Percentiles rank a stretch among this genome's conserved stretches.
Evolutionary conservation across 2,888 invertebrate species (phyloP).

Genomic region (Enoplolaimus lenunculus): DNA sequence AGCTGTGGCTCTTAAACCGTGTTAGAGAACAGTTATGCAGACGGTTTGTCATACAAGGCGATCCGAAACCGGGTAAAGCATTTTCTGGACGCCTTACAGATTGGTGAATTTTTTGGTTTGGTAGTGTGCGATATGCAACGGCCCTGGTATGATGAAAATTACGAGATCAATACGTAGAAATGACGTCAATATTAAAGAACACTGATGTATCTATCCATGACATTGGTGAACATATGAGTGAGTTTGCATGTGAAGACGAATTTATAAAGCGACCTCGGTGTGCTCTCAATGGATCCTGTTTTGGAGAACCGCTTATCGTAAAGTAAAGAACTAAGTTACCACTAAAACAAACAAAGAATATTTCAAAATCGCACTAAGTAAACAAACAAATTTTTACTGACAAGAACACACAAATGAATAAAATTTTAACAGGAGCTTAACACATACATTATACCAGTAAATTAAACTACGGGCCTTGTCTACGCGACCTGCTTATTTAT

Average conservation of each 20-base stretch:
- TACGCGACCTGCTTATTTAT: too few relatives aligned
- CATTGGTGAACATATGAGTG: conserved; percentile 2
- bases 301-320: too few relatives aligned
- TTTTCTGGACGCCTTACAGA: not conserved
- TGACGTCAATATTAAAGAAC: conserved; percentile 12
- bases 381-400: too few relatives aligned
- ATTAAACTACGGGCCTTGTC: too few relatives aligned
- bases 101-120: not conserved
- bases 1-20: not conserved
- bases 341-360: too few relatives aligned
- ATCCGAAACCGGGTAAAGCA: too few relatives aligned
- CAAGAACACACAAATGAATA: too few relatives aligned
- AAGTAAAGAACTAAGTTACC: too few relatives aligned
- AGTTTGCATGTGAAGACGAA: not conserved
- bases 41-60: not conserved
- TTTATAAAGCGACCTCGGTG: not conserved
- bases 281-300: not conserved
- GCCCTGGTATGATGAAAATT: not conserved
- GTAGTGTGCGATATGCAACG: not conserved
- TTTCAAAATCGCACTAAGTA: too few relatives aligned
- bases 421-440: not conserved
- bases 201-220: conserved; percentile 7
- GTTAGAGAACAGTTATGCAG: not conserved
- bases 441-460: too few relatives aligned
- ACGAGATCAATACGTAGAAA: not conserved